Conservation (phyloP, 2,888 invertebrate genomes). For the Chydorus sphaericus region DNA sequence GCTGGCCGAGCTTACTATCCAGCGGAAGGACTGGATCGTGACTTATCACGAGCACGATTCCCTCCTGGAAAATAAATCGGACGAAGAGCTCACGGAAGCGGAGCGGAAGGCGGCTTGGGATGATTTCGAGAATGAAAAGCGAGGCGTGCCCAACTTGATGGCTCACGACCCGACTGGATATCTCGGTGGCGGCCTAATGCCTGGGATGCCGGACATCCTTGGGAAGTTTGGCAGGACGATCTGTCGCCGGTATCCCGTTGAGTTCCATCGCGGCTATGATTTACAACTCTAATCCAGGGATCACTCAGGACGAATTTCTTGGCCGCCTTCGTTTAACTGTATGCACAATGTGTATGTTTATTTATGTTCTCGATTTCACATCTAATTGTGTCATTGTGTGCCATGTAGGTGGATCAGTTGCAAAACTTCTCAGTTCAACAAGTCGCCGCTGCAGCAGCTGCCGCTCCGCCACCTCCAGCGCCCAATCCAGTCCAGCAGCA, state of each 20-base stretch:
- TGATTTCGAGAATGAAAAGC: constrained; percentile 78
- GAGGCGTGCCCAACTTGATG: constrained; percentile 18
- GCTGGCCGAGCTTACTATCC: constrained; percentile 68
- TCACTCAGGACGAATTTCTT: neutral
- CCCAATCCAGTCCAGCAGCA: neutral
- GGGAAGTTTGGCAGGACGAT: neutral
- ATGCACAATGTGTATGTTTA: too few relatives aligned
- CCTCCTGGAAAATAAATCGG: constrained; percentile 74
- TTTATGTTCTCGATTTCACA: neutral
- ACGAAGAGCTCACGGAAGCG: constrained; percentile 82
- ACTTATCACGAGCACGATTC: constrained; percentile 94
- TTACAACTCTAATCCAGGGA: neutral
- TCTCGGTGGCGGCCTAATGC: neutral
- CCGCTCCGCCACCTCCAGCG: neutral
- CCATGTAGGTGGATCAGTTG: constrained; percentile 1
- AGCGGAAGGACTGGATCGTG: constrained; percentile 57
- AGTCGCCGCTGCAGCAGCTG: neutral
- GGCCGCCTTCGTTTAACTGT: neutral
- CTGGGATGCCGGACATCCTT: constrained; percentile 2
- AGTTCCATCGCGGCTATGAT: neutral
- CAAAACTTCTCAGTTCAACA: constrained; percentile 8
- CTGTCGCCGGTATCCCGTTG: constrained; percentile 7
- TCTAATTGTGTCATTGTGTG: neutral
- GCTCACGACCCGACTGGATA: neutral
- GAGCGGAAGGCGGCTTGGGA: constrained; percentile 93